Evolutionary conservation across 2,797 vertebrate genomes (phyloP), one percentile per base, ranked within the genome.

Genomic region (Sebastes trivittatus): DNA sequence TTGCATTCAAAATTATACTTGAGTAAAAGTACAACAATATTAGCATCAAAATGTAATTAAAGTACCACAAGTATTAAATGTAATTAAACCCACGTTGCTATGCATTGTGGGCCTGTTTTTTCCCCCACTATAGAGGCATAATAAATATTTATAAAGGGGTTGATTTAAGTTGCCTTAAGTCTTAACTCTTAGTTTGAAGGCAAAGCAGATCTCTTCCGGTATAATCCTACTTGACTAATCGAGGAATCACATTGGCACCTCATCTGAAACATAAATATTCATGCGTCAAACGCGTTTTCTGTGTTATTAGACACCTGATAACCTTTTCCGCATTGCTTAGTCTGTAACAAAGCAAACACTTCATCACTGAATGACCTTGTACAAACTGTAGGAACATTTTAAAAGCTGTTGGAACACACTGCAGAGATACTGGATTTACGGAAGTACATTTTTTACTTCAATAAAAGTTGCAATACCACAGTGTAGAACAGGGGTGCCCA

Each of bases 161-260:
- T 42, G 38, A 42, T 6, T 42, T 42, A 42, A 42, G 5, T 2
- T 42, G 5, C 38, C 38, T 42, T 42, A 13, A 42, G 5, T 42
- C 38, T 59, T 13, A 49, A 23, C 54, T 46, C 16, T 67, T 73
- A 58, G 3, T 67, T 42, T 67, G 70, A 66, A 52, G 42, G 27
- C 7, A 55, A 22, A 2, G 8, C 16, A 58, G 18, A 56, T 52
- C 4, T 32, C 23, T 60, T 77, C 58, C 22, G 6, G 22, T 52
- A 8, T 22, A 22, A 55, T 23, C 22, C 13, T 0, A 20, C 36
- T 11, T 59, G 32, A 7, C 25, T 5, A n/a, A 27, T 10, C 6
- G 5, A 25, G 7, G 1, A 59, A 25, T 36, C 7, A 25, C 4
- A 42, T 22, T 60, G 7, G 14, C 42, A 46, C 2, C 6, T 46